Base-by-base conservation (phyloP, 2,888 invertebrate genomes). In the Leptinotarsa juncta region DNA sequence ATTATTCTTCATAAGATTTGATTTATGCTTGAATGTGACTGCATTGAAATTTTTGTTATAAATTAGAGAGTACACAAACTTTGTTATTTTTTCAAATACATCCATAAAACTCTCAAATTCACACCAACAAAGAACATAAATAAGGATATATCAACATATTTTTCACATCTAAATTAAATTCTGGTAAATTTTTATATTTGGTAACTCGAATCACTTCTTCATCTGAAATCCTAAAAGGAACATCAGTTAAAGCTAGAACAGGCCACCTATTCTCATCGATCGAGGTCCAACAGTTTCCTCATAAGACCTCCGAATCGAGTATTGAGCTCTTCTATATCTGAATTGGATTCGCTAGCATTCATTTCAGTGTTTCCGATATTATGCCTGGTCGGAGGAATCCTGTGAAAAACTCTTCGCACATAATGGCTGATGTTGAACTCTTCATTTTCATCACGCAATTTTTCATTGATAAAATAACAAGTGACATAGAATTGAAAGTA, bases 401-500 rank as follows among this genome's bases (percentile, higher is more conserved):
- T 26, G 2, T 42, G 15, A 18, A n/a, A 68, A 68, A 68, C 18
- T 68, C 32, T 53, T n/a, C 32, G 32, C 32, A 42, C 32, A 68
- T 15, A 68, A 3, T 14, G n/a, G 3, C 16, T 3, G 10, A 68
- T 18, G 32, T 42, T 18, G 16, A 32, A 23, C 3, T 26, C 42
- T 32, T 32, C 26, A 48, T 32, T 3, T 42, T 55, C 55, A 51
- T 67, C 67, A 3, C 20, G 18, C 53, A 55, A 18, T 16, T 67
- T 23, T 26, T 68, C 68, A 18, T 50, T 18, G 18, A 32, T 42
- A 55, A 68, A 68, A 20, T 55, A 68, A 16, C 18, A 68, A 68
- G n/a, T 55, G 18, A 55, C 14, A 4, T 55, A 55, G n/a, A 68
- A 68, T 20, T 68, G 20, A 3, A n/a, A 42, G 20, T 68, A 55